phyloP scores from a whole-genome alignment of 2,797 vertebrate genomes.

The Coluber constrictor region DNA sequence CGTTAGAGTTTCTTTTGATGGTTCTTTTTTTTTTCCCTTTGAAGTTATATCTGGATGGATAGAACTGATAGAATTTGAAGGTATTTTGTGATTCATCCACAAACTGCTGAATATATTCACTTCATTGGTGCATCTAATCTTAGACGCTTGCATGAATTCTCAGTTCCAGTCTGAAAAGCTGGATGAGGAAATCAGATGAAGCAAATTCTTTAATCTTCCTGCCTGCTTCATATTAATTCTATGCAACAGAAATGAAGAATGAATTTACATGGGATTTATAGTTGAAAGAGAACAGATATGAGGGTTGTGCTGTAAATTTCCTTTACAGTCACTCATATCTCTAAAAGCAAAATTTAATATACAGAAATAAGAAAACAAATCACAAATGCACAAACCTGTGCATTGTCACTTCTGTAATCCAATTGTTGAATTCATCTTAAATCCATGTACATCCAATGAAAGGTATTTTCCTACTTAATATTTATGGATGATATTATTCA shows the following conservation, averaged over 20 bases:
- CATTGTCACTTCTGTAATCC: not conserved
- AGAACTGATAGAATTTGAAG: not conserved
- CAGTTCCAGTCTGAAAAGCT: conserved; percentile 31
- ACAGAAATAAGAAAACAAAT: not conserved
- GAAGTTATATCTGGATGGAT: conserved; percentile 21
- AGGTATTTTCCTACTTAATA: not conserved
- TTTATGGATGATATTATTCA: not conserved
- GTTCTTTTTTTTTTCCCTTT: not conserved
- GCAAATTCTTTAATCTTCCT: conserved; percentile 46
- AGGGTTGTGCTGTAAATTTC: conserved; percentile 10
- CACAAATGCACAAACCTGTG: not conserved
- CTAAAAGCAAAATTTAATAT: conserved; percentile 1
- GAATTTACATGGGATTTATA: conserved; percentile 38
- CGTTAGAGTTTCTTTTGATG: not conserved
- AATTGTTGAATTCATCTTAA: not conserved
- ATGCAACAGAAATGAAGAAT: not conserved
- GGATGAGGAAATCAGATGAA: conserved; percentile 23
- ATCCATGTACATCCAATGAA: not conserved
- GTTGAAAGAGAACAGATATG: conserved; percentile 9
- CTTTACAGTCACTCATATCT: not conserved
- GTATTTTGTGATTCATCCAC: conserved; percentile 13
- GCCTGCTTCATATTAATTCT: conserved; percentile 40
- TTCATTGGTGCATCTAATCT: conserved; percentile 31
- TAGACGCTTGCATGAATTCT: conserved; percentile 16
- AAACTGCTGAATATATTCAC: conserved; percentile 32